Conservation (phyloP, 2,888 invertebrate species). For the Strigamia crassipes region DNA sequence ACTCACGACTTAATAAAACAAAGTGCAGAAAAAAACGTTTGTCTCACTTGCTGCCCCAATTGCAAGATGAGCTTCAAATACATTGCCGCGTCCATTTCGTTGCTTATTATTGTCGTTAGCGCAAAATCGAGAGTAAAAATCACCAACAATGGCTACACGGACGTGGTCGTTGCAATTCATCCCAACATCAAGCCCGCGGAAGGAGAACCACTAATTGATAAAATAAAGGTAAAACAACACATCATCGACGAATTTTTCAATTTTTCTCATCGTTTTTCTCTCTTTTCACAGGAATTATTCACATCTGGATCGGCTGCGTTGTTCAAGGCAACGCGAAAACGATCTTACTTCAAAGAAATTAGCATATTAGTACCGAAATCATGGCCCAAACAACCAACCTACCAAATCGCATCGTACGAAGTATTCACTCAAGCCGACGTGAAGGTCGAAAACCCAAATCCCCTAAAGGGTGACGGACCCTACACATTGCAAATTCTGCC, state of each 20-base stretch:
- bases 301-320: conserved; percentile 65
- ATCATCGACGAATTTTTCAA: background rate
- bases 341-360: conserved; percentile 65
- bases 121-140: background rate
- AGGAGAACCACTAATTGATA: background rate
- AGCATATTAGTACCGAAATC: conserved; percentile 66
- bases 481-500: conserved; percentile 69
- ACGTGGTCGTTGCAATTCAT: background rate
- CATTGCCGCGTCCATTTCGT: background rate
- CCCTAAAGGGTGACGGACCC: conserved; percentile 63
- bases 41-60: background rate
- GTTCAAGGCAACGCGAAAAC: conserved; percentile 65
- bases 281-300: conserved; percentile 67
- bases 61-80: background rate
- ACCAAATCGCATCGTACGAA: conserved; percentile 45
- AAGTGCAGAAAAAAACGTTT: background rate
- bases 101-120: background rate
- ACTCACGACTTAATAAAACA: background rate
- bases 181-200: background rate
- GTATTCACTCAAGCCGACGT: conserved; percentile 62
- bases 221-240: background rate
- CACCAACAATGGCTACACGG: conserved; percentile 8
- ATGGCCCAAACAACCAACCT: conserved; percentile 66
- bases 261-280: conserved; percentile 53
- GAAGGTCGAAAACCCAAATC: conserved; percentile 61